These are phyloP conservation scores for Diarsia dahlii DNA, from an alignment of 2,888 invertebrate genomes.

Conservation along the genomic window DNA sequence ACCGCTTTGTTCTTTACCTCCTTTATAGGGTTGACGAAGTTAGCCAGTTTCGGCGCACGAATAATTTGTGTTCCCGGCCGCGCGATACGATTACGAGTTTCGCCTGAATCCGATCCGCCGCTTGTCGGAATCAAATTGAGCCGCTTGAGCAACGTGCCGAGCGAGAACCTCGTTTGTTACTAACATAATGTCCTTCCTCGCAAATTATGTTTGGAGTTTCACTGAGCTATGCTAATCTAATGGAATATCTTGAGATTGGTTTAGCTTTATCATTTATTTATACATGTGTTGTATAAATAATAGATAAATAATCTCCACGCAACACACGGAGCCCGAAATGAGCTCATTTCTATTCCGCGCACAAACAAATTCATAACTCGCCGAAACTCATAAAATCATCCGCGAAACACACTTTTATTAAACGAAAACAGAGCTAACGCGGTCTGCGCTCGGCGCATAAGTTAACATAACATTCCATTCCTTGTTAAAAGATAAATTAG, in stretches of 20 bases:
- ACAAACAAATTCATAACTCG: slow-evolving; percentile 84
- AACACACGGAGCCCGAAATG: slow-evolving; percentile 75
- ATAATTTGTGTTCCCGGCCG: slow-evolving; percentile 89
- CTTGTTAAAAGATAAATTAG: slow-evolving; percentile 89
- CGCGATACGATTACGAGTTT: slow-evolving; percentile 88
- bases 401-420: slow-evolving; percentile 85
- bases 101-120: slow-evolving; percentile 84
- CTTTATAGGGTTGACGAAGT: slow-evolving; percentile 89
- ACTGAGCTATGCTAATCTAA: slow-evolving; percentile 43
- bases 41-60: slow-evolving; percentile 87
- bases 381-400: slow-evolving; percentile 84
- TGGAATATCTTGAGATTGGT: slow-evolving; percentile 44
- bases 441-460: slow-evolving; percentile 84
- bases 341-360: slow-evolving; percentile 75
- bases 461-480: slow-evolving; percentile 85
- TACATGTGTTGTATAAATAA: slow-evolving; percentile 70
- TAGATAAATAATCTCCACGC: slow-evolving; percentile 73
- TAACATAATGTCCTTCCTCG: slow-evolving; percentile 74
- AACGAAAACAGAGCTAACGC: slow-evolving; percentile 85
- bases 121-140: slow-evolving; percentile 82
- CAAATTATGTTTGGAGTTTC: slow-evolving; percentile 70
- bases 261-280: slow-evolving; percentile 50
- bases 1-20: slow-evolving; percentile 88
- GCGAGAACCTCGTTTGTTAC: slow-evolving; percentile 79
- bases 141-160: slow-evolving; percentile 77